Evolutionary conservation across 2,888 invertebrate genomes (phyloP), one percentile per base, ranked within the genome.

Genomic region (Cerastis leucographa): DNA sequence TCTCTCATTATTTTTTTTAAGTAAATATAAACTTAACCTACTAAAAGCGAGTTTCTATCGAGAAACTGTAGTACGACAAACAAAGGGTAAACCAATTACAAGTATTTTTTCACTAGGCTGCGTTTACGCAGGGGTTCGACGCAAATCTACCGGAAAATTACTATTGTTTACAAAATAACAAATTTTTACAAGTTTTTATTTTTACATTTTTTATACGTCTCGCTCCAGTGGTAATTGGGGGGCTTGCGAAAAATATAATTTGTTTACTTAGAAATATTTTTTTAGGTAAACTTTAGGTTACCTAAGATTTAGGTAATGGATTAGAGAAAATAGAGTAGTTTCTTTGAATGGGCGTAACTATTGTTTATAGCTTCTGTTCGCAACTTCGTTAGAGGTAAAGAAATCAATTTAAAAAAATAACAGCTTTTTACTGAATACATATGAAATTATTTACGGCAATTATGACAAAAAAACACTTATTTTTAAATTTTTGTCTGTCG

Each of bases 131-230:
- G 93, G 92, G 92, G 92, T 86, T 83, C 79, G 86, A 71, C 83
- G 81, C 88, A 91, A 94, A 94, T 94, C 90, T 95, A 95, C 93
- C 96, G 95, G 91, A 92, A 96, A 96, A 96, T 96, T 95, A 90
- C 93, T 92, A 94, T 95, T 95, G 95, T 96, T 96, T 95, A 96
- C 94, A 92, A 95, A 95, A 95, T 94, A 93, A 94, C 88, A 91
- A 83, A 93, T 93, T 94, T 95, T 92, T 92, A 76, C 73, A 19
- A 72, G 64, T 25, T 66, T 62, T 84, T 76, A 70, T 74, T 76
- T 84, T 70, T 74, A 49, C 19, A 67, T 78, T 73, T 83, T 81
- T 75, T 25, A 14, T 17, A 17, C 51, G 86, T 29, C 35, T 82
- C 90, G 91, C 82, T 90, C 71, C 72, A 79, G 0, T 74, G 85